These are phyloP conservation scores for Acanthoscelides obtectus DNA, from an alignment of 2,888 invertebrate species.

Conservation along the genomic window DNA sequence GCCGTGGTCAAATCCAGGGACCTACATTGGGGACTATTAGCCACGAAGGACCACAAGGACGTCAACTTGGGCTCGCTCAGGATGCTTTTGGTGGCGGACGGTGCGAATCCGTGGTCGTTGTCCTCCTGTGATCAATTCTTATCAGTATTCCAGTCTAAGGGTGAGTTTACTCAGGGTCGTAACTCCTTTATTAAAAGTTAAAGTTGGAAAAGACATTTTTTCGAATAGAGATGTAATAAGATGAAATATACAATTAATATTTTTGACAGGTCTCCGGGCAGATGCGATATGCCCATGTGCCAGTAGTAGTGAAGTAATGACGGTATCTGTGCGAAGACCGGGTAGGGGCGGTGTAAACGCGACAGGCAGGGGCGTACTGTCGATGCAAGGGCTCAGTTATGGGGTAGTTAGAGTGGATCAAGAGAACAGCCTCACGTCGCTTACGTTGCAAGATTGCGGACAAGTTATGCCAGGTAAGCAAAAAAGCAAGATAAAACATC, in stretches of 20 bases:
- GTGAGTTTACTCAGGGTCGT: constrained; percentile 22
- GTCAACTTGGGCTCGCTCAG: constrained; percentile 85
- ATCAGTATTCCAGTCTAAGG: constrained; percentile 93
- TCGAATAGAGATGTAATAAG: too few species aligned
- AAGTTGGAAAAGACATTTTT: too few species aligned
- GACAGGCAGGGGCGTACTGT: constrained; percentile 48
- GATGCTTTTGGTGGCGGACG: constrained; percentile 93
- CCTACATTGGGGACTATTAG: constrained; percentile 96
- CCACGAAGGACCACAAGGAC: constrained; percentile 97
- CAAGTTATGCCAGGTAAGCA: constrained; percentile 90
- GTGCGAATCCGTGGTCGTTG: constrained; percentile 98
- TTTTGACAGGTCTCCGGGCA: constrained; percentile 59
- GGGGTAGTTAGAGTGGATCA: constrained; percentile 98
- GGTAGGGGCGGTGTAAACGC: constrained; percentile 84
- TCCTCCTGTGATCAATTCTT: constrained; percentile 99
- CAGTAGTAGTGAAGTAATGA: constrained; percentile 92
- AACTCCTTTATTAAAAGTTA: too few species aligned
- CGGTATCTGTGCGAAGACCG: constrained; percentile 90
- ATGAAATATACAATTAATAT: too few species aligned
- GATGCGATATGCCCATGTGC: constrained; percentile 99
- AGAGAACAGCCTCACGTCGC: constrained; percentile 95
- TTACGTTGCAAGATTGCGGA: constrained; percentile 98
- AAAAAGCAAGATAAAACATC: too few species aligned
- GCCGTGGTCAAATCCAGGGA: constrained; percentile 98
- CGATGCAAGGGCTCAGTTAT: constrained; percentile 81